Evolutionary conservation across 2,888 invertebrate species (phyloP).

Genomic region (Blera fallax): DNA sequence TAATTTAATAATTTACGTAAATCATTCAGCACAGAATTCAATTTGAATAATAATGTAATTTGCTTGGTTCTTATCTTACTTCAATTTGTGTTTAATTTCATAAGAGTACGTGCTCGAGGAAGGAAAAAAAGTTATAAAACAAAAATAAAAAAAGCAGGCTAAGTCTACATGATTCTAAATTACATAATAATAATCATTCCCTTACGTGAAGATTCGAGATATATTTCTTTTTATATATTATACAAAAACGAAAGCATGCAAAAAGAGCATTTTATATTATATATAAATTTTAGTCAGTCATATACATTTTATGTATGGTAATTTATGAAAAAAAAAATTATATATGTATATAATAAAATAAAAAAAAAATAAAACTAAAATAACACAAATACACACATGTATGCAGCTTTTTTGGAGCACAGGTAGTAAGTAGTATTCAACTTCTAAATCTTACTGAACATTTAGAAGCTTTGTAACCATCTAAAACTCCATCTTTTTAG

Average conservation of each 20-base stretch:
- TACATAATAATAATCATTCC: conserved; percentile 36
- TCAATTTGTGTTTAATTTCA: background rate
- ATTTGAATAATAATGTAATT: background rate
- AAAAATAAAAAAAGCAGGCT: background rate
- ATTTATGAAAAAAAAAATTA: background rate
- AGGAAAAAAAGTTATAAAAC: background rate
- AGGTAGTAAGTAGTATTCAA: conserved; percentile 30
- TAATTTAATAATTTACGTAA: background rate
- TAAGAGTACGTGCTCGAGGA: background rate
- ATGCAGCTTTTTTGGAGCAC: conserved; percentile 48
- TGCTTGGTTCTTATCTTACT: background rate
- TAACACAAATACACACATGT: conserved; percentile 59
- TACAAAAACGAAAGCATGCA: conserved; percentile 49
- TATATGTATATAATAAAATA: no score
- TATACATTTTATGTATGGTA: background rate
- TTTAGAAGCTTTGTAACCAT: conserved; percentile 62
- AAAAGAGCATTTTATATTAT: conserved; percentile 17
- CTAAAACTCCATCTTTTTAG: conserved; percentile 57
- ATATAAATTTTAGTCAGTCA: background rate
- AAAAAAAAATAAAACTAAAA: no score
- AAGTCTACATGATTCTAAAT: background rate
- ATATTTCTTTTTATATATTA: conserved; percentile 47
- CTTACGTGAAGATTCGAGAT: conserved; percentile 53
- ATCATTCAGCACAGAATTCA: background rate
- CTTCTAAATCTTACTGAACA: conserved; percentile 51